Evolutionary conservation across 1,140 invertebrate species (phyloP), one percentile per base, ranked within the genome.

Genomic region (Hyles vespertilio): DNA sequence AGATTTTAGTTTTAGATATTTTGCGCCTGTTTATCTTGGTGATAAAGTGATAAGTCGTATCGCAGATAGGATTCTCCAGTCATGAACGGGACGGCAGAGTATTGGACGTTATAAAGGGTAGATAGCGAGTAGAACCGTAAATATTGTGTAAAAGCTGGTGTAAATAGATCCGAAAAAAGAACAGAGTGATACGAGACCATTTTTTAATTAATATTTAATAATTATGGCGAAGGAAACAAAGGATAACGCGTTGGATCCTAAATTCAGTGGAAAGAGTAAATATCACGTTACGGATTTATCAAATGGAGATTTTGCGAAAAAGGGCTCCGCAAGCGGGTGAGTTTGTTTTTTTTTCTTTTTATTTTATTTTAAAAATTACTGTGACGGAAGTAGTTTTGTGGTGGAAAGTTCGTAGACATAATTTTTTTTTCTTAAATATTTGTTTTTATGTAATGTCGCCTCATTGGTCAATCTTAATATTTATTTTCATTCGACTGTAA

Each of bases 171-270:
- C 32, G 7, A 34, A 33, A 51, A 33, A 32, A 32, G 9, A 51
- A 51, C 33, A 40, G 8, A 40, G 32, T 51, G 32, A 34, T 7
- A 33, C 34, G 34, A 51, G 34, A 5, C 50, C n/a, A 54, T 45
- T 52, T 11, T 53, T 36, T 50, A 55, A 55, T 58, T 58, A 45
- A 58, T 3, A 32, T 8, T 11, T 54, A n/a, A 22, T 22, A 22
- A 12, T 60, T 50, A 54, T 32, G 56, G 50, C 22, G 56, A 60
- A 60, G 58, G 63, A 60, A 49, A 22, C 55, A 4, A 55, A 65
- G 36, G 55, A 43, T 34, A 59, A 59, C 11, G 56, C 44, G 5
- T 64, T 52, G 57, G 36, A 59, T 34, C 51, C 49, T 11, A 53
- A 57, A 6, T 45, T 54, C 1, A 57, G 50, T n/a, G 48, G 32